These are phyloP conservation scores for Molossus alvarezi DNA, from an alignment of 2,797 vertebrate species.

Conservation along the genomic window DNA sequence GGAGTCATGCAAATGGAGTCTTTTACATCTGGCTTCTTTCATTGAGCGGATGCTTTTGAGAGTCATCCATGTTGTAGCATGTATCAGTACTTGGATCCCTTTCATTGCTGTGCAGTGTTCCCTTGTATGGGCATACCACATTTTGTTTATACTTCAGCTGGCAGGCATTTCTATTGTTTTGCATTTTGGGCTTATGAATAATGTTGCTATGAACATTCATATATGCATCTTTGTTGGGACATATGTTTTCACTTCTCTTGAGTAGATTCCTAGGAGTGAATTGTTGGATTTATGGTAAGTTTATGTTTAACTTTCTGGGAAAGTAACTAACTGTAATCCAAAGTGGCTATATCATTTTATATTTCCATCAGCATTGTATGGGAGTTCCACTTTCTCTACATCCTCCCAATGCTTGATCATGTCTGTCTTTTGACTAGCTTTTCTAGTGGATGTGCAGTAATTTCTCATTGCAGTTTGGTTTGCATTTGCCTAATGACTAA, in stretches of 20 bases:
- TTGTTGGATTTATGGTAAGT: slow-evolving; percentile 2
- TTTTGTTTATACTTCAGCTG: neutral
- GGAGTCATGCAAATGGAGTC: neutral
- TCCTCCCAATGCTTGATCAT: neutral
- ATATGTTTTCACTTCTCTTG: slow-evolving; percentile 35
- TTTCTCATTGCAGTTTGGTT: neutral
- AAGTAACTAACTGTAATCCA: neutral
- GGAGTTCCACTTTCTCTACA: neutral
- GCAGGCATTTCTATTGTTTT: neutral
- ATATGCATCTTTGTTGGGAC: neutral
- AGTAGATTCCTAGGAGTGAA: neutral
- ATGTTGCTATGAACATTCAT: neutral
- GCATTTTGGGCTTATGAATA: neutral
- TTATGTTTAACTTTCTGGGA: slow-evolving; percentile 34
- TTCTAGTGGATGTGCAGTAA: neutral
- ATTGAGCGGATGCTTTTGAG: slow-evolving; percentile 19
- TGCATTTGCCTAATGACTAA: neutral
- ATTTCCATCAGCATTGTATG: neutral
- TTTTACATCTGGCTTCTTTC: neutral
- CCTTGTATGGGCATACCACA: too few relatives aligned
- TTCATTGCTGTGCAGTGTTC: slow-evolving; percentile 37
- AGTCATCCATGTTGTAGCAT: neutral
- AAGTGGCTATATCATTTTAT: neutral
- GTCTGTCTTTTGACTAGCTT: neutral
- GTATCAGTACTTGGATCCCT: neutral